Evolutionary conservation across 2,888 invertebrate species (phyloP), one percentile per base, ranked within the genome.

Genomic region (Stratiomys singularior): DNA sequence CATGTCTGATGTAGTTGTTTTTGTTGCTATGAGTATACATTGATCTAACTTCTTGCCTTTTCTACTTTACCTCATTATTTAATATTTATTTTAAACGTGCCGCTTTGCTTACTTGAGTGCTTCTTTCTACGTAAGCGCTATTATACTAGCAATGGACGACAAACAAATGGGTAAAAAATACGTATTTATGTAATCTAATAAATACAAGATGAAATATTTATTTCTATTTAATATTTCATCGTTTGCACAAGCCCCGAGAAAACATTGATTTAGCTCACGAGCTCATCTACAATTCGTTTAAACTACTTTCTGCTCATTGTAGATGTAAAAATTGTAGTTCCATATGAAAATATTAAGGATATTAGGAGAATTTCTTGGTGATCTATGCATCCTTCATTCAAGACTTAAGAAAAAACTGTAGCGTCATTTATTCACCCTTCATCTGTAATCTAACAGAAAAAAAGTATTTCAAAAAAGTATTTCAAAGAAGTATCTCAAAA

Each of bases 71-170:
- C 47, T 23, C 69, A 47, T 47, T 69, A 69, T 69, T 69, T 47
- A 25, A 69, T 69, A 69, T 69, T 69, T 69, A 47, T 69, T 27
- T 69, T 69, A 21, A 11, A 69, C 47, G 69, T 44, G 27, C 27
- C 47, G 25, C 69, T 37, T 37, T 23, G 47, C 69, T 23, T 47
- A 69, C 47, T 60, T 74, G 52, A 72, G 71, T 72, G 74, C 74
- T 74, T 74, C 71, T 72, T 72, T 72, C 74, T 44, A 74, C 74
- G 74, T 74, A 74, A 74, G 74, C 27, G 37, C 27, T 18, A 72
- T 47, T 52, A 28, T 27, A 52, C 37, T 37, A 37, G 15, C 52
- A 52, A 52, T 52, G 52, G 15, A n/a, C 15, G 52, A 52, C 52
- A 52, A 52, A 47, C 52, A 69, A 47, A 11, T 25, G 18, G 11